Evolutionary conservation across 1,140 invertebrate species (phyloP).

Genomic region (Atta colombica): DNA sequence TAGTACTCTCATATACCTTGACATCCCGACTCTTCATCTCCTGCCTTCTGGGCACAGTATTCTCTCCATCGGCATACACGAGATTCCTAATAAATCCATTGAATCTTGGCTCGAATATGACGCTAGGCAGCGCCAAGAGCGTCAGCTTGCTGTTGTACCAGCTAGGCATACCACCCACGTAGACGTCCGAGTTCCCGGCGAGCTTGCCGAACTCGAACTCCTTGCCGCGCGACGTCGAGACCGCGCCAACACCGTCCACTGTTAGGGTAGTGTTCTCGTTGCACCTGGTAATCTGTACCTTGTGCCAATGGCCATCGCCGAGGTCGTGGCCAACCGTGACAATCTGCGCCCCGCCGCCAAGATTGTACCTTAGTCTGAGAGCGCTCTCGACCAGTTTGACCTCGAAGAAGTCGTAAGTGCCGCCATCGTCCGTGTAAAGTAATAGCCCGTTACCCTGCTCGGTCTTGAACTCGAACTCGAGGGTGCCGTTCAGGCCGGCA

Average conservation of each 20-base stretch:
- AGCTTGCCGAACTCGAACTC: constrained; percentile 95
- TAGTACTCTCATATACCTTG: constrained; percentile 88
- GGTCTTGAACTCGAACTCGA: constrained; percentile 97
- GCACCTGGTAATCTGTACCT: constrained; percentile 91
- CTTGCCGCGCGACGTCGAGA: constrained; percentile 92
- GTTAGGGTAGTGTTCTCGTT: constrained; percentile 93
- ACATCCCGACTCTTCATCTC: constrained; percentile 92
- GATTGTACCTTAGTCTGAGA: constrained; percentile 94
- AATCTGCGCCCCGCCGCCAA: constrained; percentile 95
- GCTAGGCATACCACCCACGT: constrained; percentile 95
- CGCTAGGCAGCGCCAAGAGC: constrained; percentile 93
- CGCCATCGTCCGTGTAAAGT: constrained; percentile 97
- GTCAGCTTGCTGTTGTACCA: constrained; percentile 95
- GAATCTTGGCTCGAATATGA: constrained; percentile 96
- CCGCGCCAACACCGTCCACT: constrained; percentile 93
- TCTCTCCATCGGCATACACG: constrained; percentile 93
- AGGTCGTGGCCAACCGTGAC: constrained; percentile 94
- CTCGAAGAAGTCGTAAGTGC: constrained; percentile 98
- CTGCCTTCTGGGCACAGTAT: constrained; percentile 90
- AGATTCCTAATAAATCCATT: constrained; percentile 94
- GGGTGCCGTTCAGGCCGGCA: constrained; percentile 93
- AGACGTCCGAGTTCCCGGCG: constrained; percentile 95
- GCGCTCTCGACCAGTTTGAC: constrained; percentile 96
- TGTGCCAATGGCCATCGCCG: constrained; percentile 96
- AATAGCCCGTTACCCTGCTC: constrained; percentile 95